phyloP scores from a whole-genome alignment of 2,113 vertebrate genomes.

The Etheostoma cragini region DNA sequence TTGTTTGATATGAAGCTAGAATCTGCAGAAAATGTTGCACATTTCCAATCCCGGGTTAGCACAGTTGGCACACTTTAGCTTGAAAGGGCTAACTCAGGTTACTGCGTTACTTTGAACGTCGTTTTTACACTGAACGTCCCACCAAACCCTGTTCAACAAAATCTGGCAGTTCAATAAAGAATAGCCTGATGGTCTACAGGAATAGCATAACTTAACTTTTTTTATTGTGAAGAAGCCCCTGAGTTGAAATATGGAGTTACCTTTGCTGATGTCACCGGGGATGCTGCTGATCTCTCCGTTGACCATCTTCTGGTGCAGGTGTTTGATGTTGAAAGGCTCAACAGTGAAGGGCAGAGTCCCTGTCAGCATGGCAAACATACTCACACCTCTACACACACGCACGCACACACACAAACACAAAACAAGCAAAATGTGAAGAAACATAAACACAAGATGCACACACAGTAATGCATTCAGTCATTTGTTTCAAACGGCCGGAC shows the following conservation, averaged over 20 bases:
- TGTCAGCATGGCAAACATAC: slow-evolving; percentile 88
- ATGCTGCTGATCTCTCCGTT: slow-evolving; percentile 86
- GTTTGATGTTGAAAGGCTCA: slow-evolving; percentile 90
- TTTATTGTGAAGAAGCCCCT: background rate
- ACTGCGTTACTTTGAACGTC: too few relatives aligned
- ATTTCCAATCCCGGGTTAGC: too few relatives aligned
- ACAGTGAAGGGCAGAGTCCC: slow-evolving; percentile 86
- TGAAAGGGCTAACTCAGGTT: too few relatives aligned
- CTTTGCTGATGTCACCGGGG: slow-evolving; percentile 86
- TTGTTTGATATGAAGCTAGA: too few relatives aligned
- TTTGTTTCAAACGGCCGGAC: slow-evolving; percentile 1
- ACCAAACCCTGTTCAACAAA: too few relatives aligned
- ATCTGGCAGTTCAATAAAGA: too few relatives aligned
- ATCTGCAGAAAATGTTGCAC: too few relatives aligned
- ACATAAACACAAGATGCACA: slow-evolving; percentile 19
- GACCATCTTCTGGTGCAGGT: slow-evolving; percentile 88
- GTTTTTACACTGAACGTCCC: too few relatives aligned
- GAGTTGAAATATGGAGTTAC: slow-evolving; percentile 61
- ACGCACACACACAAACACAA: background rate
- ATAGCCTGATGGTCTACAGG: too few relatives aligned
- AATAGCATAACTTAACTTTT: too few relatives aligned
- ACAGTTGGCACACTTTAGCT: too few relatives aligned
- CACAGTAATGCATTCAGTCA: background rate
- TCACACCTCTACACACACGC: slow-evolving; percentile 82
- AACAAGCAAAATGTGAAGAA: background rate